These are phyloP conservation scores for Lamprologus sp. DNA, from an alignment of 2,113 vertebrate species.

Conservation along the genomic window DNA sequence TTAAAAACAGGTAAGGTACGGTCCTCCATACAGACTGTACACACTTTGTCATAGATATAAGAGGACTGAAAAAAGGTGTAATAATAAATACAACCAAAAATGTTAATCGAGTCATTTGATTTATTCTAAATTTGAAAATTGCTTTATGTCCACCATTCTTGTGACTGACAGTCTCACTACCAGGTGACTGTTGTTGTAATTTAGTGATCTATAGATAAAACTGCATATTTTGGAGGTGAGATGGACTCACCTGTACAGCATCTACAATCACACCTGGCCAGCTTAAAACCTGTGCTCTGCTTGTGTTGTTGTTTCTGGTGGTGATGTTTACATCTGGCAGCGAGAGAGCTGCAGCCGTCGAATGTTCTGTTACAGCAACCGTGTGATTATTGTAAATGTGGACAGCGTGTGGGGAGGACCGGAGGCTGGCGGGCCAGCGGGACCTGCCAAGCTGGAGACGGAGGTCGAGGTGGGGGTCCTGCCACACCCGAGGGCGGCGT, in stretches of 20 bases:
- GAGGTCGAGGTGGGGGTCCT: background rate
- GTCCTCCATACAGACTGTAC: rapidly evolving
- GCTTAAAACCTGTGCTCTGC: background rate
- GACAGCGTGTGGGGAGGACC: rapidly evolving
- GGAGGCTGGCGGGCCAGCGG: rapidly evolving
- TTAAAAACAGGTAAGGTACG: background rate
- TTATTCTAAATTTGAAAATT: background rate
- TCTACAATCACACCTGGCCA: background rate
- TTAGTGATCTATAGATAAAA: background rate
- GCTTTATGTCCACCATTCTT: background rate
- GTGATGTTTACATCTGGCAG: background rate
- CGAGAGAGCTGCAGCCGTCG: background rate
- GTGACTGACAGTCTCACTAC: background rate
- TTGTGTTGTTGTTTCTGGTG: background rate
- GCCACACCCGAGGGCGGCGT: background rate
- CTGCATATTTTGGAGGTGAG: background rate
- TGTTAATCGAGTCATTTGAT: background rate
- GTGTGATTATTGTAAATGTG: background rate
- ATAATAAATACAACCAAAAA: background rate
- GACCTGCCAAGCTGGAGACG: rapidly evolving
- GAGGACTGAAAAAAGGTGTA: background rate
- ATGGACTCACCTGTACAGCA: background rate
- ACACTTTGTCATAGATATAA: background rate
- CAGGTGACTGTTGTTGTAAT: background rate
- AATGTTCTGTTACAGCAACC: background rate